Evolutionary conservation across 2,113 vertebrate genomes (phyloP).

Genomic region (Archilochus colubris): DNA sequence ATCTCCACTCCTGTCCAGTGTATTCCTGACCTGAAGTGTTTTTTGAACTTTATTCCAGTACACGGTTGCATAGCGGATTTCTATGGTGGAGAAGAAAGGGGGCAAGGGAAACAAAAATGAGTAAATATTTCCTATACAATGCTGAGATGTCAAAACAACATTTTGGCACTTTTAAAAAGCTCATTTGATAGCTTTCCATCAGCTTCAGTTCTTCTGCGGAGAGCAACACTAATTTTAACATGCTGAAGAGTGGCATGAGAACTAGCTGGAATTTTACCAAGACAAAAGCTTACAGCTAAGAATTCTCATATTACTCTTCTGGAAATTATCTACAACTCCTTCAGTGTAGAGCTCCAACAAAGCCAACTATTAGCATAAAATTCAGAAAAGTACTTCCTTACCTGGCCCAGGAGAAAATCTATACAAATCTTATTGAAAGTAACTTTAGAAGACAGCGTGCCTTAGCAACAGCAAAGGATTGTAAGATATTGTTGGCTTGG

Average conservation of each 20-base stretch:
- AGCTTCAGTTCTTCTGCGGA: background rate
- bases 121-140: background rate
- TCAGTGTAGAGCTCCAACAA: background rate
- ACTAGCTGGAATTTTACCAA: background rate
- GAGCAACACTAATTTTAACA: background rate
- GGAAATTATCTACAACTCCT: background rate
- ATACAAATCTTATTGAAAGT: background rate
- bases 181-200: background rate
- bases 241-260: background rate
- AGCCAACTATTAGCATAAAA: background rate
- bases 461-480: background rate
- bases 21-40: constrained; percentile 74
- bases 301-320: background rate
- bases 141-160: background rate
- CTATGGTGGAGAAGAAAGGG: constrained; percentile 38
- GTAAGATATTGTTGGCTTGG: background rate
- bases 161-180: background rate
- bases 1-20: constrained; percentile 81
- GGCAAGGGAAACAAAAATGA: background rate
- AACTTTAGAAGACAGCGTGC: background rate
- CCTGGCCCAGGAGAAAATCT: background rate
- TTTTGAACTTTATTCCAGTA: constrained; percentile 83
- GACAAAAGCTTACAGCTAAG: background rate
- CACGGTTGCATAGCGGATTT: constrained; percentile 77
- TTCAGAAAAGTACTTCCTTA: background rate